phyloP scores from a whole-genome alignment of 2,888 invertebrate genomes.

The Phanerotoma sp. region DNA sequence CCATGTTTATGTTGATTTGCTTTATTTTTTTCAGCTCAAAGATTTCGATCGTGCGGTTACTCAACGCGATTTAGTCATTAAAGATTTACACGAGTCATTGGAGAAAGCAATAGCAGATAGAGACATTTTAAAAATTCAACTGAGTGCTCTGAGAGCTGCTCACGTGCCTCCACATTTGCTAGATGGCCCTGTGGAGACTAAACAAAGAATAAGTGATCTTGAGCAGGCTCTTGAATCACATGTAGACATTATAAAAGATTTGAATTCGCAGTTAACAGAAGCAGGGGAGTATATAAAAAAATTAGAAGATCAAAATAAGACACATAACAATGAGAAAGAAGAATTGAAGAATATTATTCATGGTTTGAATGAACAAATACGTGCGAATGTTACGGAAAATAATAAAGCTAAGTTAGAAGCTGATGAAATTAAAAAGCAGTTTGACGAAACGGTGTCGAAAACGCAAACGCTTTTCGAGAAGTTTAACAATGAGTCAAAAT shows the following conservation, averaged over 20 bases:
- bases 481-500: constrained; percentile 43
- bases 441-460: constrained; percentile 48
- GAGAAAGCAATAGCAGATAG: constrained; percentile 67
- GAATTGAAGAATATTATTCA: constrained; percentile 47
- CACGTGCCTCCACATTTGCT: background rate
- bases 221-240: constrained; percentile 40
- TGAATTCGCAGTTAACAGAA: constrained; percentile 39
- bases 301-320: constrained; percentile 63
- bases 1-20: too few species aligned
- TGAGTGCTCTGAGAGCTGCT: constrained; percentile 63
- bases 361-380: constrained; percentile 46
- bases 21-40: constrained; percentile 61
- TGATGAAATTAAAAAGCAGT: constrained; percentile 46
- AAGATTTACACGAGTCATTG: constrained; percentile 70
- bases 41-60: constrained; percentile 72
- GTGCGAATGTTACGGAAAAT: constrained; percentile 38
- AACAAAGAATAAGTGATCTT: constrained; percentile 44
- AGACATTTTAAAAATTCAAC: constrained; percentile 64
- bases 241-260: constrained; percentile 36
- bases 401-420: constrained; percentile 40
- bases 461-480: constrained; percentile 48
- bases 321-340: constrained; percentile 57
- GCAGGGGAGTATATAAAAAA: constrained; percentile 47
- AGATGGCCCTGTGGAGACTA: background rate
- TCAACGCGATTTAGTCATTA: constrained; percentile 71